Percentiles rank a stretch among this genome's conserved stretches.
phyloP scores from a whole-genome alignment of 2,113 vertebrate species.

The Tetrao urogallus region DNA sequence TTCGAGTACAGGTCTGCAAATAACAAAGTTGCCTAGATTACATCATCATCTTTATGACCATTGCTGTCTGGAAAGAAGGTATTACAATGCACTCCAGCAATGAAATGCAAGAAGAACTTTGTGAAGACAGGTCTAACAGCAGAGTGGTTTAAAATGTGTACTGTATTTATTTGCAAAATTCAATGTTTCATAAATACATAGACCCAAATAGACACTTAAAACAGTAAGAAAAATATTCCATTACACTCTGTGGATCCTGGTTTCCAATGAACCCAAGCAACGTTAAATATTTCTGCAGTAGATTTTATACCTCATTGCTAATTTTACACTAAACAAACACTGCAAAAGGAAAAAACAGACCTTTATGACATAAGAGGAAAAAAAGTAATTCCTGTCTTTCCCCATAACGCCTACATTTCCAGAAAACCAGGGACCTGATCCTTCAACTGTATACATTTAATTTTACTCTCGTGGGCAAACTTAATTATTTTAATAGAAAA shows the following conservation, averaged over 20 bases:
- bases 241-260: neutral
- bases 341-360: neutral
- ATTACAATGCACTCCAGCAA: neutral
- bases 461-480: neutral
- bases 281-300: slow-evolving; percentile 13
- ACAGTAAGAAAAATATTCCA: neutral
- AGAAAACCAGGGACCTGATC: neutral
- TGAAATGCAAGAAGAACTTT: slow-evolving; percentile 14
- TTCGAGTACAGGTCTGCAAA: neutral
- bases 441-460: neutral
- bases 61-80: neutral
- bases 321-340: slow-evolving; percentile 48
- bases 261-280: slow-evolving; percentile 33
- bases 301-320: slow-evolving; percentile 40
- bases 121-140: neutral
- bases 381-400: neutral
- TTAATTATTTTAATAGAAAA: neutral
- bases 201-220: slow-evolving; percentile 19
- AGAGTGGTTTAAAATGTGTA: neutral
- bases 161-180: slow-evolving; percentile 35
- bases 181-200: slow-evolving; percentile 44
- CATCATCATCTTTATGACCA: no score
- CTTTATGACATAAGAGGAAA: neutral
- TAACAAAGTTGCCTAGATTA: slow-evolving; percentile 15
- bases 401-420: neutral